A percentile compares a stretch with the other conserved stretches of the same genome.
These are phyloP conservation scores for Hemithea aestivaria DNA, from an alignment of 2,888 invertebrate genomes.

Conservation along the genomic window DNA sequence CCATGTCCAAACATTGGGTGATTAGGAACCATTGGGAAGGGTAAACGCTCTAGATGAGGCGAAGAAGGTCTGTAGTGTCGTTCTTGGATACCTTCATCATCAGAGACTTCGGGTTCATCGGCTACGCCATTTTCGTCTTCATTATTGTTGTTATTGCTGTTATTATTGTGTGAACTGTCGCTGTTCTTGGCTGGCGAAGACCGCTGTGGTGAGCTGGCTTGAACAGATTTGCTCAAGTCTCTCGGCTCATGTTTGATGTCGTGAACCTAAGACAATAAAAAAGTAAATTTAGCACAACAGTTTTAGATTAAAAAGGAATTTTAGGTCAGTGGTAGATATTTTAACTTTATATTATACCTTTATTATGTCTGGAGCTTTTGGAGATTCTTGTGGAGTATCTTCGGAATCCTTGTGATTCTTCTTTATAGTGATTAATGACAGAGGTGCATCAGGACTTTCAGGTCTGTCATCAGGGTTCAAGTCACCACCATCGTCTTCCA, in stretches of 20 bases:
- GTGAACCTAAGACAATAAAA: constrained; percentile 57
- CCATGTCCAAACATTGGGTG: constrained; percentile 92
- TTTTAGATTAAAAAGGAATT: no score
- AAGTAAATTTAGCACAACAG: no score
- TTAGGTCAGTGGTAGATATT: background rate
- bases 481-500: constrained; percentile 83
- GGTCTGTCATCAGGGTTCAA: constrained; percentile 77
- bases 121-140: constrained; percentile 71
- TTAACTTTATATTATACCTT: constrained; percentile 48
- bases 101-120: constrained; percentile 73
- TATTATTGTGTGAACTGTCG: constrained; percentile 71
- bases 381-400: constrained; percentile 70
- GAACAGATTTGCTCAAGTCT: constrained; percentile 65
- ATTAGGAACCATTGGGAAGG: constrained; percentile 90
- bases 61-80: constrained; percentile 62
- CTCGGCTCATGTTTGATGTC: constrained; percentile 78
- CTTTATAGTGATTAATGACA: constrained; percentile 83
- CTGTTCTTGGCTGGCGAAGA: constrained; percentile 79
- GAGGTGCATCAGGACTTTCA: constrained; percentile 82
- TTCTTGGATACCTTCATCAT: constrained; percentile 68
- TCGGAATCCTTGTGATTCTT: constrained; percentile 73
- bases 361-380: constrained; percentile 74
- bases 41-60: constrained; percentile 73
- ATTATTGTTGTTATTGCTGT: constrained; percentile 63
- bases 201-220: constrained; percentile 65